Conservation (phyloP, 2,113 vertebrate species). For the Polyodon spathula region DNA sequence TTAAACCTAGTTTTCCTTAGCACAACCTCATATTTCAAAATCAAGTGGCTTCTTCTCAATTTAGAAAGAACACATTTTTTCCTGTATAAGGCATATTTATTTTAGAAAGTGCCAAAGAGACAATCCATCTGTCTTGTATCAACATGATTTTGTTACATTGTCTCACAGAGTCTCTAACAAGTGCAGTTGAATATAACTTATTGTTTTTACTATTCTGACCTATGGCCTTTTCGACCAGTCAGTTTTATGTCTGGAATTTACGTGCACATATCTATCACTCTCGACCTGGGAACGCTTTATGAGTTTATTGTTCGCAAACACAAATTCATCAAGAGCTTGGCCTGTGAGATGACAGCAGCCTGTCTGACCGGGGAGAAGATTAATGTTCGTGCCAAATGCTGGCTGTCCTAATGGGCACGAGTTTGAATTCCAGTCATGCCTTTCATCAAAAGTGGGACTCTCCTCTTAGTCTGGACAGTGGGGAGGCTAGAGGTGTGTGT, state of each 20-base stretch:
- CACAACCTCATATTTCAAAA: not conserved
- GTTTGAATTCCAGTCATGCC: too few relatives aligned
- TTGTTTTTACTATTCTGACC: not conserved
- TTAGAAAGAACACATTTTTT: too few relatives aligned
- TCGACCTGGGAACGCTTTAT: too few relatives aligned
- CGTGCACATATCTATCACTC: not conserved
- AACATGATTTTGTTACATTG: not conserved
- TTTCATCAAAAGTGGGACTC: too few relatives aligned
- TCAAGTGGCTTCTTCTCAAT: not conserved
- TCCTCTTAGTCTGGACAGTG: too few relatives aligned
- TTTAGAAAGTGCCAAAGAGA: not conserved
- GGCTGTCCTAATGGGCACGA: too few relatives aligned
- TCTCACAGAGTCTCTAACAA: not conserved
- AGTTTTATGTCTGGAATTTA: not conserved
- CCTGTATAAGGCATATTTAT: not conserved
- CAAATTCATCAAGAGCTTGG: too few relatives aligned
- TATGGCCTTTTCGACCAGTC: not conserved
- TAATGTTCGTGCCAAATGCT: too few relatives aligned
- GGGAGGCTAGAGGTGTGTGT: too few relatives aligned
- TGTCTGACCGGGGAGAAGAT: too few relatives aligned
- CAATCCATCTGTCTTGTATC: not conserved
- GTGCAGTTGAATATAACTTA: not conserved
- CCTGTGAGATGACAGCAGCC: too few relatives aligned
- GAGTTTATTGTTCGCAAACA: too few relatives aligned
- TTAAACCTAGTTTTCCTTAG: not conserved